These are phyloP conservation scores for Agrotis segetum DNA, from an alignment of 2,888 invertebrate species.

Conservation along the genomic window DNA sequence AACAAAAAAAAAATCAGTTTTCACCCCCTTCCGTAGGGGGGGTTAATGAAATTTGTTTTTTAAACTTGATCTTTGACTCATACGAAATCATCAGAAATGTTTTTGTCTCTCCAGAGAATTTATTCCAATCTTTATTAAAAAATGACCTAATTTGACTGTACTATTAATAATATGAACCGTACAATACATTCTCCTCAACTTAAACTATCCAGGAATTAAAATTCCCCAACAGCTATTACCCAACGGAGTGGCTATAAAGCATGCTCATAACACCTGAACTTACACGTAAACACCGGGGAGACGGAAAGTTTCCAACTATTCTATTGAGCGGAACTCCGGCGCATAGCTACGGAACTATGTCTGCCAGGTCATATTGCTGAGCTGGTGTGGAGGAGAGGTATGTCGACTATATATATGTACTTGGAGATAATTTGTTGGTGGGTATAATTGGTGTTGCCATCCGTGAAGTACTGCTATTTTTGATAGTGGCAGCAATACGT, in stretches of 20 bases:
- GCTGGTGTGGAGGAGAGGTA: slow-evolving; percentile 2
- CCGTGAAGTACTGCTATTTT: not conserved
- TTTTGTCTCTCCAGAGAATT: too few species aligned
- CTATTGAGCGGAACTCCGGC: slow-evolving; percentile 52
- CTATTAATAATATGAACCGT: not conserved
- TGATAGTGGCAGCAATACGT: too few species aligned
- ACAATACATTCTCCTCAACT: not conserved
- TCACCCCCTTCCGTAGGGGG: too few species aligned
- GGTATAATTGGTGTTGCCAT: not conserved
- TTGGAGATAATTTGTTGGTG: not conserved
- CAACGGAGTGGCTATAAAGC: slow-evolving; percentile 48
- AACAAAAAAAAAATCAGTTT: too few species aligned
- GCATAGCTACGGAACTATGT: slow-evolving; percentile 53
- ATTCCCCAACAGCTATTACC: slow-evolving; percentile 33
- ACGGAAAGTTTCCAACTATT: slow-evolving; percentile 51
- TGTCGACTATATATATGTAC: not conserved
- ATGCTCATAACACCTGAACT: slow-evolving; percentile 44
- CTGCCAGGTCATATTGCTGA: slow-evolving; percentile 39
- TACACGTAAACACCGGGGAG: slow-evolving; percentile 44
- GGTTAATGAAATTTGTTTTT: too few species aligned
- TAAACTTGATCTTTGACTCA: too few species aligned
- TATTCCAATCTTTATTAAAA: too few species aligned
- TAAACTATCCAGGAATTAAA: slow-evolving; percentile 19
- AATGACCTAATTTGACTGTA: too few species aligned
- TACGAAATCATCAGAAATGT: too few species aligned